Conservation (phyloP, 2,113 vertebrate species). For the Athene noctua region DNA sequence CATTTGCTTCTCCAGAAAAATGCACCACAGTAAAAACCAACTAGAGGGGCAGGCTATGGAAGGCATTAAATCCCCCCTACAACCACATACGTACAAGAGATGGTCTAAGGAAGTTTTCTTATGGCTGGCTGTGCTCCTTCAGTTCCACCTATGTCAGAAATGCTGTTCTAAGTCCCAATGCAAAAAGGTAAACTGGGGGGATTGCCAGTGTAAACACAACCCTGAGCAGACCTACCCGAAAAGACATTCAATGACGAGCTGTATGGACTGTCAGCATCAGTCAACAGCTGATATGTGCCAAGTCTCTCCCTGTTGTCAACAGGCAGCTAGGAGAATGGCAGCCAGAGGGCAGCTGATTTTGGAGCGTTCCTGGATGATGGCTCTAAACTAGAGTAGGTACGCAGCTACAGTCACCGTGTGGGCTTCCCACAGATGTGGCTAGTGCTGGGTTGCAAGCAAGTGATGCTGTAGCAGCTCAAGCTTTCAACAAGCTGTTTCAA, state of each 20-base stretch:
- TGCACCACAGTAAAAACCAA: not conserved
- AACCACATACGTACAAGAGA: not conserved
- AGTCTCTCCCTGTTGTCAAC: not conserved
- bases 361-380: not conserved
- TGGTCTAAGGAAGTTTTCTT: not conserved
- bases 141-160: not conserved
- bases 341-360: not conserved
- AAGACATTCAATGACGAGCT: not conserved
- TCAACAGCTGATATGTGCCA: not conserved
- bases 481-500: not conserved
- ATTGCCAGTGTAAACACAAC: not conserved
- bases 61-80: not conserved
- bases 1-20: not conserved
- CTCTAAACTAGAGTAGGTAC: not conserved
- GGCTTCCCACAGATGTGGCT: not conserved
- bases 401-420: accelerated
- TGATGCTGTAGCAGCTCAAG: not conserved
- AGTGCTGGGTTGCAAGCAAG: not conserved
- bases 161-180: not conserved
- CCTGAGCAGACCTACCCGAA: not conserved
- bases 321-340: not conserved
- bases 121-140: not conserved
- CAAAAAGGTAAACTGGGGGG: not conserved
- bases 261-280: not conserved
- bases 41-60: not conserved